Conservation (phyloP, 1,140 invertebrate genomes). For the Grapholita molesta region DNA sequence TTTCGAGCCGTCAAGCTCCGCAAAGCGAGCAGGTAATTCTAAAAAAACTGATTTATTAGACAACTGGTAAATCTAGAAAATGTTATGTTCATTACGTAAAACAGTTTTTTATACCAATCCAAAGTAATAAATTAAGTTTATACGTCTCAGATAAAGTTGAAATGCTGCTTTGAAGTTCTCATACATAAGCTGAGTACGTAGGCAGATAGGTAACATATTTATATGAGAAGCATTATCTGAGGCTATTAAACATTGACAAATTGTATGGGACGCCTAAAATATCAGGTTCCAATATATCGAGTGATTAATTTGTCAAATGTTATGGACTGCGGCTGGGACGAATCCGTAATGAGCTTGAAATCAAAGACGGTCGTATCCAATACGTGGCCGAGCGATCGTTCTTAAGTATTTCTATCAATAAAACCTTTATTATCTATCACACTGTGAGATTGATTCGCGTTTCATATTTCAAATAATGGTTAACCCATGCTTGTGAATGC, state of each 20-base stretch:
- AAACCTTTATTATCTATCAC: slow-evolving; percentile 1
- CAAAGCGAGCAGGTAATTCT: not conserved
- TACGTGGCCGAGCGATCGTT: not conserved
- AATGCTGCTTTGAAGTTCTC: not conserved
- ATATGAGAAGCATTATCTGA: slow-evolving; percentile 5
- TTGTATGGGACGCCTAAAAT: slow-evolving; percentile 23
- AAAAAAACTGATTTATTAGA: not conserved
- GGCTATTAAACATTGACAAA: slow-evolving; percentile 25
- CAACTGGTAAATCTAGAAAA: slow-evolving; percentile 1
- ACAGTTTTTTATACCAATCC: not conserved
- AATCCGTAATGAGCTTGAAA: slow-evolving; percentile 29
- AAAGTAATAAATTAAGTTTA: slow-evolving; percentile 13
- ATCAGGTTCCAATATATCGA: slow-evolving; percentile 19
- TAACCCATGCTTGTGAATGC: not conserved
- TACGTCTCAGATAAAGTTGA: not conserved
- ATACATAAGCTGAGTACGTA: slow-evolving; percentile 7
- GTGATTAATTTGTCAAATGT: slow-evolving; percentile 32
- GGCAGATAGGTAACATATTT: slow-evolving; percentile 10
- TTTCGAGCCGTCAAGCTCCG: not conserved
- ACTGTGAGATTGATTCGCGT: not conserved
- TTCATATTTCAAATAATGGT: not conserved
- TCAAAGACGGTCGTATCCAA: slow-evolving; percentile 19
- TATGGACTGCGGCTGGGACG: slow-evolving; percentile 23
- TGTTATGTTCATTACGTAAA: slow-evolving; percentile 3
- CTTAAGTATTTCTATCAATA: not conserved